Evolutionary conservation across 2,113 vertebrate genomes (phyloP).

Genomic region (Oceanites oceanicus): DNA sequence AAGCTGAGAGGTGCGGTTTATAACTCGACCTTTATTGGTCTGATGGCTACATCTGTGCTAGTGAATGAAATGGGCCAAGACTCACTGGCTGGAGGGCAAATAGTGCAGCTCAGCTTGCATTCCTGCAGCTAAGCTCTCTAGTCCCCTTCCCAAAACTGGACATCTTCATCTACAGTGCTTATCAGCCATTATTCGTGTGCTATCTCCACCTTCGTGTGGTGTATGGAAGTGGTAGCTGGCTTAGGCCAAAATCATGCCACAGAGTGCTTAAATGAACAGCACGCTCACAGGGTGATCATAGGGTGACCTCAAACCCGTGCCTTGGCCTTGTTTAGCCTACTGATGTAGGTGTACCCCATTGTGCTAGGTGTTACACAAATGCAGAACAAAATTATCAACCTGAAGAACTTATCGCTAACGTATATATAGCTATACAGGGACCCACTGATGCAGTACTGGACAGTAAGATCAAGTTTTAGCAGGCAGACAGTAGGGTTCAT

Average conservation of each 20-base stretch:
- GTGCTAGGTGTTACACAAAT: background rate
- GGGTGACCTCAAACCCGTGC: background rate
- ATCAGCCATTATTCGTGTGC: fast-evolving
- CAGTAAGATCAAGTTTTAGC: background rate
- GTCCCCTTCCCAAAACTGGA: background rate
- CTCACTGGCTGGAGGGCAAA: background rate
- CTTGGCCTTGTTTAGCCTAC: background rate
- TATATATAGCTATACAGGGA: background rate
- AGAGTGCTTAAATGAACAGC: background rate
- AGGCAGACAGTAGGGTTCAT: background rate
- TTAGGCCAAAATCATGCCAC: background rate
- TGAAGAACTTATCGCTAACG: background rate
- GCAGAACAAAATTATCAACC: background rate
- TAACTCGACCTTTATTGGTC: background rate
- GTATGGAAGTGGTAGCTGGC: background rate
- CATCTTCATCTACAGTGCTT: background rate
- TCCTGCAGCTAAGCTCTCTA: background rate
- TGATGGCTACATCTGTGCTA: background rate
- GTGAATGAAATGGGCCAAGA: background rate
- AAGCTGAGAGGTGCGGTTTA: background rate
- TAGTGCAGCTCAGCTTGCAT: background rate
- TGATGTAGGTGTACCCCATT: background rate
- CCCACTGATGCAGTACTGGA: background rate
- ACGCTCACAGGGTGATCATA: background rate
- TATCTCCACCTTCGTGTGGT: background rate